A percentile compares a stretch with the other conserved stretches of the same genome.
These are phyloP conservation scores for Philereme vetulata DNA, from an alignment of 2,888 invertebrate species.

Conservation along the genomic window DNA sequence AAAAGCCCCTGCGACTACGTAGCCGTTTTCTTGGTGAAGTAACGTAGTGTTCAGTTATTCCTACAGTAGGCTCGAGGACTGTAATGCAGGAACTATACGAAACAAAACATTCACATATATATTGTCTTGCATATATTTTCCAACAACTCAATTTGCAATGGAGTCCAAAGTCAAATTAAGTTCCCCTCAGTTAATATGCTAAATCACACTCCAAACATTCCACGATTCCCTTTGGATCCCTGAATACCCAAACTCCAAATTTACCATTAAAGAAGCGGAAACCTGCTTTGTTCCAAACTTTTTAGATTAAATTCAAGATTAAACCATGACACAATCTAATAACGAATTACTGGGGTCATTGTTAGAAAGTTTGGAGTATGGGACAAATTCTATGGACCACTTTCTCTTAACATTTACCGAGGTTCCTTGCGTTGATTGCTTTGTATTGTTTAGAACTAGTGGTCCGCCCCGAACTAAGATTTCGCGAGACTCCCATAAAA, in stretches of 20 bases:
- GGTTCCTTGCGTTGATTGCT: conserved; percentile 21
- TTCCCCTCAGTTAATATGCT: not conserved
- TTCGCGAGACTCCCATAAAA: too few relatives aligned
- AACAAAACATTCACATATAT: too few relatives aligned
- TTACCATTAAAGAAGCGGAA: conserved; percentile 17
- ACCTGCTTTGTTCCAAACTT: conserved; percentile 29
- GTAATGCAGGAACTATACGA: too few relatives aligned
- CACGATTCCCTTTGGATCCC: conserved; percentile 18
- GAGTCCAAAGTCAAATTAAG: conserved; percentile 6
- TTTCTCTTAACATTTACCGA: conserved; percentile 15
- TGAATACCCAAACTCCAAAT: conserved; percentile 12
- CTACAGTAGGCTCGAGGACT: too few relatives aligned
- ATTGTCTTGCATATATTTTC: too few relatives aligned
- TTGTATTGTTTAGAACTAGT: conserved; percentile 14
- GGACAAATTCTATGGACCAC: conserved; percentile 22
- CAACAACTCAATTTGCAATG: not conserved
- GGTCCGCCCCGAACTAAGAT: too few relatives aligned
- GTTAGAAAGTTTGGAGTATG: conserved; percentile 25
- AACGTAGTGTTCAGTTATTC: too few relatives aligned
- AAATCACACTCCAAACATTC: conserved; percentile 10
- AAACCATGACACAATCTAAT: conserved; percentile 26
- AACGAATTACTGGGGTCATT: conserved; percentile 29
- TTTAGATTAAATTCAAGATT: conserved; percentile 33
- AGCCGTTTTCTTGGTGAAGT: too few relatives aligned
- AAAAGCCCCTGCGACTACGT: too few relatives aligned